Evolutionary conservation across 2,888 invertebrate species (phyloP), one percentile per base, ranked within the genome.

Genomic region (Noctua janthe): DNA sequence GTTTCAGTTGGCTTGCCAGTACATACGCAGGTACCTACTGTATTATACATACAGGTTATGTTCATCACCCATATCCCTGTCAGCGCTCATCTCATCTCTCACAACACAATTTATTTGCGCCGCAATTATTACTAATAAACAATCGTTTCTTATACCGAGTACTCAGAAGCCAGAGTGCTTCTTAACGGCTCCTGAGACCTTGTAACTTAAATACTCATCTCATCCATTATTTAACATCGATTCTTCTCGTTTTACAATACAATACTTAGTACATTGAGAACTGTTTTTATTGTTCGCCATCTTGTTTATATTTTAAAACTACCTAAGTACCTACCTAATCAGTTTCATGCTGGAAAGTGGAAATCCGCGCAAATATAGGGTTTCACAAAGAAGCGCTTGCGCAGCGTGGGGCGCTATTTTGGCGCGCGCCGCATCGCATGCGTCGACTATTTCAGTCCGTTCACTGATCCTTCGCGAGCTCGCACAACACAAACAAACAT

Each of bases 401-500:
- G 90, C 84, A 88, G 93, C 93, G 93, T 93, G 93, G 94, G 93
- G 79, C 91, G 92, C 93, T 96, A 96, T 95, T 95, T 95, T 92
- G 59, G 82, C 88, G 93, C 92, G 89, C 66, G 71, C 81, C 86
- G 76, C 85, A 78, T 82, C 91, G 90, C 92, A 89, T 91, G 91
- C 93, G 86, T 89, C 88, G 92, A 84, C 90, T 95, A 95, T 96
- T 95, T 89, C 92, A 92, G 92, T 86, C 76, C 87, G 91, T 92
- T 88, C 92, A 92, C 83, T 90, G 94, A 91, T 94, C 94, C 92
- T 92, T 89, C 56, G 87, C 83, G 85, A 86, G 78, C 82, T 87
- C 79, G 74, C 77, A 87, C 88, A 85, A 92, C 91, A 92, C 86
- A 93, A 92, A 93, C 90, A 84, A 78, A 79, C 77, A 81, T 85